Percentiles rank a stretch among this genome's conserved stretches.
Conservation (phyloP, 2,888 invertebrate species). For the Apamea anceps region DNA sequence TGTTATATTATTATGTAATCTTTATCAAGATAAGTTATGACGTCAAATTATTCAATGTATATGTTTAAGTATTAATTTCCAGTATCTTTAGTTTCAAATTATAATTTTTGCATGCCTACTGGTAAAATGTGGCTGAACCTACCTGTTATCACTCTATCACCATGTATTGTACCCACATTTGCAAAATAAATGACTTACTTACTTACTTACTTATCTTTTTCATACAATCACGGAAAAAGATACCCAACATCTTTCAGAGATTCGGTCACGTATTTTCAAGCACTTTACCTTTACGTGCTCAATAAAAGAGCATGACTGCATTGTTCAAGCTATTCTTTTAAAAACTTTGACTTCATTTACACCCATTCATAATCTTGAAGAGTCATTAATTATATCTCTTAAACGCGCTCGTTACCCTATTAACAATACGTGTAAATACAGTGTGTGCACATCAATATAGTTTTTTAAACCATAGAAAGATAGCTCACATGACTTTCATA, state of each 20-base stretch:
- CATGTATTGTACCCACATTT: too few species aligned
- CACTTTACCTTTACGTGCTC: conserved; percentile 43
- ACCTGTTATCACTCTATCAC: too few species aligned
- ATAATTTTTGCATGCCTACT: too few species aligned
- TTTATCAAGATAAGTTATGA: too few species aligned
- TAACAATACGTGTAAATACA: conserved; percentile 20
- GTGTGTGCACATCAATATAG: not conserved
- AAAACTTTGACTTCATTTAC: conserved; percentile 1
- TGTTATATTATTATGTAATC: too few species aligned
- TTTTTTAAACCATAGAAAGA: not conserved
- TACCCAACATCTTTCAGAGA: not conserved
- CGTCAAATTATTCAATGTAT: too few species aligned
- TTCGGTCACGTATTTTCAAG: conserved; percentile 29
- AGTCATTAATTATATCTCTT: conserved; percentile 26
- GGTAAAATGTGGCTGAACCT: too few species aligned
- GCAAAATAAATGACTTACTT: too few species aligned
- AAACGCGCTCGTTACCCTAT: conserved; percentile 16
- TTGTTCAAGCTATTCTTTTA: conserved; percentile 26
- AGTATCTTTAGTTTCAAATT: too few species aligned
- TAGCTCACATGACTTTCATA: not conserved
- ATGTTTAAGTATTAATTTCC: too few species aligned
- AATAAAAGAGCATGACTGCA: conserved; percentile 30
- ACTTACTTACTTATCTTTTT: too few species aligned
- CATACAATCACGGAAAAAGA: conserved; percentile 1
- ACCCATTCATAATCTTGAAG: conserved; percentile 23